Base-by-base conservation (phyloP, 1,140 invertebrate genomes). In the Drosophila ohnishii region DNA sequence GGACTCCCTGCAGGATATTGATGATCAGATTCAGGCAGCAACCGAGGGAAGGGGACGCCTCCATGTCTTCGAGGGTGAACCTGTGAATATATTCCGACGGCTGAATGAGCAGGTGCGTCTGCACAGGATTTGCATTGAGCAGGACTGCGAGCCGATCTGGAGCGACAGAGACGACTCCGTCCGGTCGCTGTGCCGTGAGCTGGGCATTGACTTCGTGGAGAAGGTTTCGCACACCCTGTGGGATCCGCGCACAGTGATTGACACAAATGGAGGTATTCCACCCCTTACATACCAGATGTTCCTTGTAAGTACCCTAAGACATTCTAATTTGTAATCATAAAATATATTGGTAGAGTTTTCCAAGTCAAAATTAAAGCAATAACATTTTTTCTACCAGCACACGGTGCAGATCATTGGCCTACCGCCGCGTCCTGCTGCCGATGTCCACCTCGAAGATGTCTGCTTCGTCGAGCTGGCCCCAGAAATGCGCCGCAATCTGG, bases 221-320 rank as follows among this genome's bases (percentile, higher is more conserved):
- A 93, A 93, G 79, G 93, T 95, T 2, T 95, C 95, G 0, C 95
- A 96, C 80, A 96, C 96, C 1, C 92, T 96, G 9, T 96, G 95
- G 93, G 93, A 95, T 79, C 94, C 95, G 0, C 92, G 94, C 47
- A 92, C 92, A 35, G 94, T 96, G 42, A 94, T 96, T 8, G 90
- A 93, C 35, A 93, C 93, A 28, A 96, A 96, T 87, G 95, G 95
- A 2, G 95, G 95, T 3, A 94, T 94, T 44, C 94, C 95, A 8
- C 95, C 95, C 2, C 91, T 96, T 1, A 96, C 95, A 0, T 96
- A 95, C 85, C 94, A 95, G 79, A 94, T 95, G 92, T 96, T 96
- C 82, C 92, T 95, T 91, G 94, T 95, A 39, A 86, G 73, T 70
- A 13, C 1, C 25, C 2, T 0, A 3, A 13, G 1, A 7, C 4